Evolutionary conservation across 2,113 vertebrate genomes (phyloP).

Genomic region (Alouatta palliata): DNA sequence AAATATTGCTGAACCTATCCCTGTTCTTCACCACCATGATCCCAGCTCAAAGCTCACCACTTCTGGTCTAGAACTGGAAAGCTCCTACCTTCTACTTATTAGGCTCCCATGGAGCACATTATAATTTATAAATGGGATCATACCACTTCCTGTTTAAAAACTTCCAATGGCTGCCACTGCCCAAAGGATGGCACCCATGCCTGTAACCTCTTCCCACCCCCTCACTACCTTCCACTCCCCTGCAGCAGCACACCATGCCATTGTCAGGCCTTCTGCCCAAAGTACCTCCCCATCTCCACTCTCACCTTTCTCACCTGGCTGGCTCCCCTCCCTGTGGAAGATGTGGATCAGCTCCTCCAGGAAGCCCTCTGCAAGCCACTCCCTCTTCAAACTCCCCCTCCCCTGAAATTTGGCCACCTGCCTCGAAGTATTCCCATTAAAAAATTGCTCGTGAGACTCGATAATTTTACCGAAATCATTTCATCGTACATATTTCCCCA

Average conservation of each 20-base stretch:
- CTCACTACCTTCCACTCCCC: not conserved
- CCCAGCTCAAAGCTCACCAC: not conserved
- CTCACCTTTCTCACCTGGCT: not conserved
- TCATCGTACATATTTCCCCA: not conserved
- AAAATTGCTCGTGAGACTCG: not conserved
- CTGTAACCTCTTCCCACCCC: not conserved
- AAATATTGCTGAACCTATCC: not conserved
- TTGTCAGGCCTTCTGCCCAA: not conserved
- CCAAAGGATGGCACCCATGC: not conserved
- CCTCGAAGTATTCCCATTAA: not conserved
- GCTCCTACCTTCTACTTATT: not conserved
- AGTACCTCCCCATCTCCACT: too few species aligned
- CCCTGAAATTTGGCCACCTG: not conserved
- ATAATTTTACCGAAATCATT: not conserved
- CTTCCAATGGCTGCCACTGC: not conserved
- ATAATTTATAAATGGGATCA: not conserved
- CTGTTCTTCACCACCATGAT: not conserved
- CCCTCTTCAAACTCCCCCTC: not conserved
- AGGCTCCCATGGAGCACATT: not conserved
- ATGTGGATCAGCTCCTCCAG: not conserved
- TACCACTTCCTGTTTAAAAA: not conserved
- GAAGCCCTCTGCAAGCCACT: not conserved
- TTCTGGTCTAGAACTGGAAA: not conserved
- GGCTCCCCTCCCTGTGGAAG: not conserved
- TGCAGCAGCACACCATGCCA: not conserved